phyloP scores from a whole-genome alignment of 1,140 invertebrate species.

The Euwallacea fornicatus region DNA sequence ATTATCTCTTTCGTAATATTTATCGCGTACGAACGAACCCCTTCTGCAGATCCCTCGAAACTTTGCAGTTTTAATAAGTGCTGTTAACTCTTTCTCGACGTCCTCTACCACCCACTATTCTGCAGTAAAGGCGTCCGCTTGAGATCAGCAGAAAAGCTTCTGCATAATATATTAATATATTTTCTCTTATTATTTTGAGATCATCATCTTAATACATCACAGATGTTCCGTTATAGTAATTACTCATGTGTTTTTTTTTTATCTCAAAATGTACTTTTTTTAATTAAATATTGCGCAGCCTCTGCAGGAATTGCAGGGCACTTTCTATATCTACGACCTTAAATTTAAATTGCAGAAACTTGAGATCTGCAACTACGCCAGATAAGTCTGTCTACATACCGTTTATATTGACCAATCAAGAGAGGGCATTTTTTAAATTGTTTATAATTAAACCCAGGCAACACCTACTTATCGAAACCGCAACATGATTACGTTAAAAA shows the following conservation, averaged over 20 bases:
- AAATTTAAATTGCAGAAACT: conserved; percentile 21
- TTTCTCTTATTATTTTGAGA: conserved; percentile 41
- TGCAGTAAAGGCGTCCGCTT: background rate
- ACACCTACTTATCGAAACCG: background rate
- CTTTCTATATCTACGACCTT: background rate
- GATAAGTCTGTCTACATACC: conserved; percentile 18
- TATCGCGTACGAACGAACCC: background rate
- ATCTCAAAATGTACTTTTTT: conserved; percentile 21
- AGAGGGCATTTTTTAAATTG: conserved; percentile 20
- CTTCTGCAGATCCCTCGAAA: background rate
- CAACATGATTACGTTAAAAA: background rate
- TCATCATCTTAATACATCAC: conserved; percentile 44
- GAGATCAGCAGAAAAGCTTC: conserved; percentile 11
- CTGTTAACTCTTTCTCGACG: background rate
- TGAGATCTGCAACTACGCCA: conserved; percentile 33
- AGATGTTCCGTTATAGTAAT: conserved; percentile 29
- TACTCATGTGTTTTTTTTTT: conserved; percentile 4
- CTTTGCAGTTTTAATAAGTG: conserved; percentile 22
- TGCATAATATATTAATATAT: conserved; percentile 39
- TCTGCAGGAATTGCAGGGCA: background rate
- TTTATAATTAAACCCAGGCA: too few species aligned
- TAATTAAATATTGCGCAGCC: background rate
- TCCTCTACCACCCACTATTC: background rate
- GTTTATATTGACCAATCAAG: background rate
- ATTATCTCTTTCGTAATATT: too few species aligned